Conservation (phyloP, 2,113 vertebrate genomes). For the Antechinus flavipes region DNA sequence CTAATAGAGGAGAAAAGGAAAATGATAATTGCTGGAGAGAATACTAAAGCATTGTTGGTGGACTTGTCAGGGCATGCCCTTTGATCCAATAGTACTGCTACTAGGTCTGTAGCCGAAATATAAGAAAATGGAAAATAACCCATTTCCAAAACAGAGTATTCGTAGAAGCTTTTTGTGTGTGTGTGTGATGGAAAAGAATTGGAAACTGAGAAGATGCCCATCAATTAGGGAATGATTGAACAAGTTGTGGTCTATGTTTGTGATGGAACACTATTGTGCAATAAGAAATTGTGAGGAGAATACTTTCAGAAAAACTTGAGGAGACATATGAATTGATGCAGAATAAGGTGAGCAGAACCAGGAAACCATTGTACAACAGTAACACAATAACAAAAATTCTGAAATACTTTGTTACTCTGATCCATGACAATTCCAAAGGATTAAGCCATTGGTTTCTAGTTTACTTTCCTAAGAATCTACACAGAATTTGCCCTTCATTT, state of each 20-base stretch:
- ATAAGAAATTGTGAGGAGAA: background rate
- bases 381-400: background rate
- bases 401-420: background rate
- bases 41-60: background rate
- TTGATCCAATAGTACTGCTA: background rate
- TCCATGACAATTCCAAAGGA: background rate
- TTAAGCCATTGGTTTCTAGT: background rate
- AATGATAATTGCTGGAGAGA: background rate
- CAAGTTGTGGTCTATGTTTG: background rate
- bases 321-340: background rate
- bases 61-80: background rate
- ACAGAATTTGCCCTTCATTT: too few relatives aligned
- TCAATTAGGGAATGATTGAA: background rate
- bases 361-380: background rate
- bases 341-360: background rate
- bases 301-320: background rate
- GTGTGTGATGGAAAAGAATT: background rate
- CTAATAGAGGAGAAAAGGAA: background rate
- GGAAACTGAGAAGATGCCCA: background rate
- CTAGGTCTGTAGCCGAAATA: background rate
- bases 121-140: background rate
- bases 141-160: background rate
- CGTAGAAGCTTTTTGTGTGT: background rate
- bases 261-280: background rate
- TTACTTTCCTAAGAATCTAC: too few relatives aligned